phyloP scores from a whole-genome alignment of 2,113 vertebrate genomes.

The Holacanthus passer region DNA sequence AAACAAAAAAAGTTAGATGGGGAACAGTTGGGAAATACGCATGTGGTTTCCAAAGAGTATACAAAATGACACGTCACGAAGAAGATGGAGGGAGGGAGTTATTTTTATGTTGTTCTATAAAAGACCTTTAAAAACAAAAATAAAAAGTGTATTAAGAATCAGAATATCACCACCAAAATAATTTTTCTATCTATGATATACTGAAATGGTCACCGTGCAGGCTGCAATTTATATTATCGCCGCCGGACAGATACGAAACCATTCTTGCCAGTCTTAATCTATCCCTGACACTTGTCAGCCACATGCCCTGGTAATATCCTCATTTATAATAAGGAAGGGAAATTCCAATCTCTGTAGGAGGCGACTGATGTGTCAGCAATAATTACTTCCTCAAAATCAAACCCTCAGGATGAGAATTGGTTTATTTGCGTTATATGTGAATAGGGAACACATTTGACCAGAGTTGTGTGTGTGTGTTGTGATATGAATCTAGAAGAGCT shows the following conservation, averaged over 20 bases:
- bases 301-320: background rate
- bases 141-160: background rate
- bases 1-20: background rate
- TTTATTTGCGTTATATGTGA: constrained; percentile 4
- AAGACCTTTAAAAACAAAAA: background rate
- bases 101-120: background rate
- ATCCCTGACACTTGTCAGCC: constrained; percentile 12
- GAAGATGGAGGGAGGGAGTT: background rate
- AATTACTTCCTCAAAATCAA: constrained; percentile 57
- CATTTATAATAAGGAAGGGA: constrained; percentile 17
- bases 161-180: background rate
- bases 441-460: background rate
- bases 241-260: background rate
- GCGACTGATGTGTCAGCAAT: constrained; percentile 25
- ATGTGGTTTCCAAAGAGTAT: background rate
- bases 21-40: background rate
- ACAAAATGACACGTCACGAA: background rate
- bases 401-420: constrained; percentile 14
- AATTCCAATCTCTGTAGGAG: constrained; percentile 46
- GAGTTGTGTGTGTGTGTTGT: background rate
- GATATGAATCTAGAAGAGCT: background rate
- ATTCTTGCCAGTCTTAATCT: background rate
- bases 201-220: background rate
- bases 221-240: background rate
- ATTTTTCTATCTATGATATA: background rate